A percentile compares a stretch with the other conserved stretches of the same genome.
These are phyloP conservation scores for Pseudorasbora parva DNA, from an alignment of 2,113 vertebrate genomes.

Conservation along the genomic window DNA sequence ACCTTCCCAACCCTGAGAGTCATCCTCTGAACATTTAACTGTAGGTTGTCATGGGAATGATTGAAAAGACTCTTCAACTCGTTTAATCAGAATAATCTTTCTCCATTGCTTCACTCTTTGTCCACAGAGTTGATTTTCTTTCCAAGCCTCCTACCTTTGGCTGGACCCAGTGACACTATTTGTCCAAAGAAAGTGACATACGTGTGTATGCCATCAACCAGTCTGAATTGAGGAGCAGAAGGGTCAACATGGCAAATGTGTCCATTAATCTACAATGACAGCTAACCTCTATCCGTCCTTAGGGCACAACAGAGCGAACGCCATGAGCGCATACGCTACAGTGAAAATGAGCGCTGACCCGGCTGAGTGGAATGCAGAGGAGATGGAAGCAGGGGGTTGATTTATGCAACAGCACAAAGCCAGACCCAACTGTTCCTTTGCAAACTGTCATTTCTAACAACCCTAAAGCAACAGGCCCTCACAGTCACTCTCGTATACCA, in stretches of 20 bases:
- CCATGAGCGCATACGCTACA: conserved; percentile 38
- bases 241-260: conserved; percentile 72
- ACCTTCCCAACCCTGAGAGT: no score
- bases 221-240: conserved; percentile 53
- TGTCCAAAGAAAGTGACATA: conserved; percentile 46
- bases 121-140: conserved; percentile 6
- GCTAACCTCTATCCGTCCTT: conserved; percentile 64
- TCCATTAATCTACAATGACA: conserved; percentile 72
- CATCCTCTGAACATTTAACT: background rate
- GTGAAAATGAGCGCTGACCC: conserved; percentile 48
- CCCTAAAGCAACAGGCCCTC: conserved; percentile 17
- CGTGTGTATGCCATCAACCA: conserved; percentile 40
- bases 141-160: conserved; percentile 15
- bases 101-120: background rate
- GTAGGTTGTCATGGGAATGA: background rate
- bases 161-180: conserved; percentile 30
- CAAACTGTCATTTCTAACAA: conserved; percentile 32
- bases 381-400: conserved; percentile 38
- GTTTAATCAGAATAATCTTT: background rate
- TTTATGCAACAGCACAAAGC: conserved; percentile 54
- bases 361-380: conserved; percentile 56
- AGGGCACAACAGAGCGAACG: conserved; percentile 53
- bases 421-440: conserved; percentile 19
- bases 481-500: background rate
- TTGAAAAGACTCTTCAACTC: background rate